These are phyloP conservation scores for Zootoca vivipara DNA, from an alignment of 2,113 vertebrate genomes.

Conservation along the genomic window DNA sequence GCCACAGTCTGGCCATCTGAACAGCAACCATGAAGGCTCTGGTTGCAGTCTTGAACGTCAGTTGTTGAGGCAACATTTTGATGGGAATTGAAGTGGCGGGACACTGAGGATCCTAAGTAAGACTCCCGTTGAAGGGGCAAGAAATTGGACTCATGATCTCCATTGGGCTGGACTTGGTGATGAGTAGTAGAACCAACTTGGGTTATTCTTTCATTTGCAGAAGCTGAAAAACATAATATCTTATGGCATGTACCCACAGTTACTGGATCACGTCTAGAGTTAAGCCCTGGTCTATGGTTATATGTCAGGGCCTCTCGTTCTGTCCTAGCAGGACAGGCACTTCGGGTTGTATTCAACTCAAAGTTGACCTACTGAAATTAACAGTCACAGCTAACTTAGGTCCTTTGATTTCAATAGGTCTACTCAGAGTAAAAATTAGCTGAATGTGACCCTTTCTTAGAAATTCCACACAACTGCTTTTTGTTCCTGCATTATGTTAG, in stretches of 20 bases:
- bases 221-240: constrained; percentile 59
- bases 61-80: background rate
- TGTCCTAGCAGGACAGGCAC: no score
- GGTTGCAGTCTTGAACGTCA: constrained; percentile 67
- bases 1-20: constrained; percentile 81
- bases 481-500: background rate
- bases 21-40: constrained; percentile 84
- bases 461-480: background rate
- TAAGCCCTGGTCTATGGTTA: background rate
- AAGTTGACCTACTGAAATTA: no score
- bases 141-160: constrained; percentile 34
- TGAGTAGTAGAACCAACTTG: constrained; percentile 19
- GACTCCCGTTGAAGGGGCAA: constrained; percentile 56
- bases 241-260: background rate
- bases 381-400: no score
- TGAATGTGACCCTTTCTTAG: no score
- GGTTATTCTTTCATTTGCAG: constrained; percentile 46
- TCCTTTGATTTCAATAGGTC: no score
- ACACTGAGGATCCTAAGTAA: background rate
- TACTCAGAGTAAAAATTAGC: no score
- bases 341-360: no score
- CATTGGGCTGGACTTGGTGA: constrained; percentile 17
- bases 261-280: background rate
- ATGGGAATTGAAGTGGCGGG: constrained; percentile 17
- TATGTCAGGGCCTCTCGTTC: no score